phyloP scores from a whole-genome alignment of 2,797 vertebrate genomes.

The Clarias laeviceps region DNA sequence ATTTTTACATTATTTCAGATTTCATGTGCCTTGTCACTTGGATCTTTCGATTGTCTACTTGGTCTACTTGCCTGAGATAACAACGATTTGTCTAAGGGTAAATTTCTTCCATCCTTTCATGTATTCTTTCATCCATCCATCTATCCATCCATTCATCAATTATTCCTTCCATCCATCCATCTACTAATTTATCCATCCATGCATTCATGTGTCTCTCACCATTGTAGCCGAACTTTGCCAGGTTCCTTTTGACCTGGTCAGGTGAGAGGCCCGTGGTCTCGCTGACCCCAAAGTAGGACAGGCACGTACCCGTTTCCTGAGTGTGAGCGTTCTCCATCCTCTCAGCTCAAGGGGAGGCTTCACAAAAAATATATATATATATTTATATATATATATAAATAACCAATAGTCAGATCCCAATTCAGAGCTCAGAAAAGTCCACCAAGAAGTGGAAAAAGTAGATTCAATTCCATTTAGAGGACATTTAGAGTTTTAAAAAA shows the following conservation, averaged over 20 bases:
- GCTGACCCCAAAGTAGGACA: conserved; percentile 84
- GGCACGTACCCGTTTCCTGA: conserved; percentile 78
- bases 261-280: conserved; percentile 81
- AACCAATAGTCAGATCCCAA: conserved; percentile 35
- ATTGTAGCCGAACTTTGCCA: conserved; percentile 86
- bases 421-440: conserved; percentile 29
- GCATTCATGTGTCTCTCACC: conserved; percentile 73
- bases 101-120: background rate
- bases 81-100: background rate
- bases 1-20: background rate
- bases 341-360: conserved; percentile 73
- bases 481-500: conserved; percentile 3
- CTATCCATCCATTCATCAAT: background rate
- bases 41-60: background rate
- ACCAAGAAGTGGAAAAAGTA: conserved; percentile 31
- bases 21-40: background rate
- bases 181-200: conserved; percentile 27
- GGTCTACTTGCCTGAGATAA: too few relatives aligned
- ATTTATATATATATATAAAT: conserved; percentile 39
- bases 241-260: conserved; percentile 83
- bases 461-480: conserved; percentile 12
- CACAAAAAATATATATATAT: conserved; percentile 27
- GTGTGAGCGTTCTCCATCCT: conserved; percentile 87
- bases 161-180: conserved; percentile 20
- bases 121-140: background rate